A percentile compares a stretch with the other conserved stretches of the same genome.
These are phyloP conservation scores for Apis mellifera DNA, from an alignment of 1,140 invertebrate genomes.

Conservation along the genomic window Amel_HAv3.1 CM009932.2:4578001-4578500, in stretches of 20 bases:
- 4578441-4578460: constrained; percentile 72
- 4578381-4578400: constrained; percentile 73
- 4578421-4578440: constrained; percentile 55
- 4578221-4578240: constrained; percentile 33
- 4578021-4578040: not conserved
- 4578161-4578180: not conserved
- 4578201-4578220: constrained; percentile 18
- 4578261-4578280: not conserved
- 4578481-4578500: constrained; percentile 70
- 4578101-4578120: not conserved
- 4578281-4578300: not conserved
- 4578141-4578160: constrained; percentile 10
- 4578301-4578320: constrained; percentile 45
- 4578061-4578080: constrained; percentile 1
- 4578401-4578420: constrained; percentile 71
- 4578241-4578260: not conserved
- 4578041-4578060: not conserved
- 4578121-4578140: not conserved
- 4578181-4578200: constrained; percentile 3
- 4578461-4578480: constrained; percentile 74
- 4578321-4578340: constrained; percentile 73
- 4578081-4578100: not conserved
- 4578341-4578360: constrained; percentile 63
- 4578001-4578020: not conserved
- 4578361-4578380: constrained; percentile 67